Conservation (phyloP, 2,888 invertebrate genomes). For the Rotaria magnacalcarata region DNA sequence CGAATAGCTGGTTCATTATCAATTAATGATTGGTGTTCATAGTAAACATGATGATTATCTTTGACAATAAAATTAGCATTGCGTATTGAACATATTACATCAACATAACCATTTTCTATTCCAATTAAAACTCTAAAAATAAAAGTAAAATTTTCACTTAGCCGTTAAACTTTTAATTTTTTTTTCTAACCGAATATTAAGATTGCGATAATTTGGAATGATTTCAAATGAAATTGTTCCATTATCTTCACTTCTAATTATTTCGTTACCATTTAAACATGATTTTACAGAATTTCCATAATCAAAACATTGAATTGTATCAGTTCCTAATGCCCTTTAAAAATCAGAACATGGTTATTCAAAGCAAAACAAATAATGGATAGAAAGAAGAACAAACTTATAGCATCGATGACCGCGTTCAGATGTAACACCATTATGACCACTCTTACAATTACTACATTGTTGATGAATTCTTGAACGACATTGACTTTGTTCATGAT, state of each 20-base stretch:
- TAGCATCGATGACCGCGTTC: slow-evolving; percentile 9
- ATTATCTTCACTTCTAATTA: not conserved
- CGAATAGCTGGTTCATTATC: not conserved
- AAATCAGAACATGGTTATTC: not conserved
- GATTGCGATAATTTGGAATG: not conserved
- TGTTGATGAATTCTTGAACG: slow-evolving; percentile 26
- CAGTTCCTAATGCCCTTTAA: not conserved
- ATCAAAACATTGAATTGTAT: slow-evolving; percentile 8
- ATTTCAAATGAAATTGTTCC: slow-evolving; percentile 4
- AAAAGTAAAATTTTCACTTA: not conserved
- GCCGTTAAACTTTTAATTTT: too few relatives aligned
- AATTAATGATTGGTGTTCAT: not conserved
- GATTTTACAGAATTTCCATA: not conserved
- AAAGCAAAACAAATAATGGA: too few relatives aligned
- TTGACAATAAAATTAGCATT: not conserved
- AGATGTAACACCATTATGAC: not conserved
- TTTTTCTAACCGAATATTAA: not conserved
- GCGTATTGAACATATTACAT: not conserved
- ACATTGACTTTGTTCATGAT: not conserved
- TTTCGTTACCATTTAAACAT: not conserved
- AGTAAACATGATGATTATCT: not conserved
- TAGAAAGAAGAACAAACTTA: not conserved
- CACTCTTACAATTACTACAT: not conserved
- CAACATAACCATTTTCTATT: not conserved
- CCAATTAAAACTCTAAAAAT: not conserved